phyloP scores from a whole-genome alignment of 1,140 invertebrate genomes.

The Lordiphosa collinella region DNA sequence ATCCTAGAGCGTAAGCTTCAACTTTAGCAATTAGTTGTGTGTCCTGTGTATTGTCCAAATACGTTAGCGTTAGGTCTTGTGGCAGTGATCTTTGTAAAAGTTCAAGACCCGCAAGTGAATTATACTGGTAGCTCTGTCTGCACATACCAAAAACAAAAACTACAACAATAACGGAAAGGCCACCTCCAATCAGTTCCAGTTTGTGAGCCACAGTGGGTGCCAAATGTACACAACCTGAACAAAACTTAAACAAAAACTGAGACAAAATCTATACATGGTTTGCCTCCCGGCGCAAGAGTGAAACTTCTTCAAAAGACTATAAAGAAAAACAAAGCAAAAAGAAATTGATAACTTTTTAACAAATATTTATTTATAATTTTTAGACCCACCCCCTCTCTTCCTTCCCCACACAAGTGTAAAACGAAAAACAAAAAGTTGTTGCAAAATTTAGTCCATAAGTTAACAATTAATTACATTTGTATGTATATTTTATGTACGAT shows the following conservation, averaged over 20 bases:
- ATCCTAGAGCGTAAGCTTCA: slow-evolving; percentile 64
- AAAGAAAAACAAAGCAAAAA: slow-evolving; percentile 33
- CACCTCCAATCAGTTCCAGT: slow-evolving; percentile 22
- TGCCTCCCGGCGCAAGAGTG: slow-evolving; percentile 37
- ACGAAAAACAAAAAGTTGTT: slow-evolving; percentile 45
- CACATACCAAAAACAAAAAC: slow-evolving; percentile 56
- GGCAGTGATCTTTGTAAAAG: slow-evolving; percentile 63
- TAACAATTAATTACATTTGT: slow-evolving; percentile 30
- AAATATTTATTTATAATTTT: slow-evolving; percentile 75
- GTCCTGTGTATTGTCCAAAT: slow-evolving; percentile 56
- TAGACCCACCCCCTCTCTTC: neutral
- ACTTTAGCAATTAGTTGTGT: slow-evolving; percentile 61
- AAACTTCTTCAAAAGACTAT: slow-evolving; percentile 74
- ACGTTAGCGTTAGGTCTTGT: slow-evolving; percentile 45
- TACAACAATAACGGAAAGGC: slow-evolving; percentile 19
- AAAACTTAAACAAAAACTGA: slow-evolving; percentile 33
- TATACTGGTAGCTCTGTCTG: slow-evolving; percentile 52
- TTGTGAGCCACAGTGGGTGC: slow-evolving; percentile 51
- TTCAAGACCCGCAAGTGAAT: slow-evolving; percentile 45
- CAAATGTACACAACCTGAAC: slow-evolving; percentile 43
- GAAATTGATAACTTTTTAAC: slow-evolving; percentile 62
- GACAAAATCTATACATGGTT: slow-evolving; percentile 29
- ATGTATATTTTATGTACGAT: slow-evolving; percentile 17
- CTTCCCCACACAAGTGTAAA: slow-evolving; percentile 5
- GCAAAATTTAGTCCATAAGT: slow-evolving; percentile 62